Evolutionary conservation across 2,797 vertebrate species (phyloP), one percentile per base, ranked within the genome.

Genomic region (Lateolabrax maculatus): DNA sequence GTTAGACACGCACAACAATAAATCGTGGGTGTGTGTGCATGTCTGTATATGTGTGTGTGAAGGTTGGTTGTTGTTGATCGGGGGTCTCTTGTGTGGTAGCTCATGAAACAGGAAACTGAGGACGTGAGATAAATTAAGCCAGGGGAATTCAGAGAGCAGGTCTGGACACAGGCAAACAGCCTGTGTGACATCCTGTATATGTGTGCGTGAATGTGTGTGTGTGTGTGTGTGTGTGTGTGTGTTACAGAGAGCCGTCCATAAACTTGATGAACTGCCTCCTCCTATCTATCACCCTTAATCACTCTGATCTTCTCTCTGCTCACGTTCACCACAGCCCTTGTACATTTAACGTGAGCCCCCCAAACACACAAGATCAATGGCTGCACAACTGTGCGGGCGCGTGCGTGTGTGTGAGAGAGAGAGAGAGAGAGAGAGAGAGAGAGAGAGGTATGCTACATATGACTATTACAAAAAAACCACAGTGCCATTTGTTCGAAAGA

Each of bases 61-160:
- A 78, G 84, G 81, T 66, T 83, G 69, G 83, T 71, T 86, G 84
- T 75, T 91, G 87, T 89, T 89, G 87, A 89, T 90, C 58, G 37
- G 84, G 87, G 80, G 85, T 90, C 91, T 94, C 87, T 86, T 87
- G 80, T 85, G 84, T 37, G 60, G 86, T 58, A 86, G 87, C 93
- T 91, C 76, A 75, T 94, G 95, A 95, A 95, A 95, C 93, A 92
- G 93, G 93, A 95, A 94, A 91, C 93, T 90, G 80, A 88, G 84
- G 86, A 90, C 67, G 82, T 92, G 90, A 92, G 90, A 92, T 94
- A 95, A 95, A 94, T 95, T 94, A 95, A 95, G 93, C 90, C 48
- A 19, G 90, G 91, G 90, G 88, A 94, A 93, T 93, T 95, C 89
- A 93, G 85, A 89, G 90, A 91, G 89, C 93, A 93, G 90, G 92